These are phyloP conservation scores for Albula glossodonta DNA, from an alignment of 2,113 vertebrate genomes.

Conservation along the genomic window DNA sequence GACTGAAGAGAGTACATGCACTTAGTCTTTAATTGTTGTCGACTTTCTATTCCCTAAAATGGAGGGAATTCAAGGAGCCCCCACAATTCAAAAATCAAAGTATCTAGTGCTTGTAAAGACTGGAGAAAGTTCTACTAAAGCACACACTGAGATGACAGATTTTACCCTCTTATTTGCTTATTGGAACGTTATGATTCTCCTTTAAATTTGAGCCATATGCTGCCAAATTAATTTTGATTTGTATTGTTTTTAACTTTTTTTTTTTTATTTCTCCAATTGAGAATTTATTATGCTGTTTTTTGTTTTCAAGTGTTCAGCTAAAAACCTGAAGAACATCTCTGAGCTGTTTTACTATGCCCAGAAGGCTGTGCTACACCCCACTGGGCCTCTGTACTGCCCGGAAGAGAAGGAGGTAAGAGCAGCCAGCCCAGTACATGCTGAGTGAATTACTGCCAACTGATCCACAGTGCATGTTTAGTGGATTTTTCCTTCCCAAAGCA, in stretches of 20 bases:
- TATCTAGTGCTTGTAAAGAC: background rate
- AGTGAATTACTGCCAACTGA: no score
- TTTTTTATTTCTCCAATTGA: conserved; percentile 10
- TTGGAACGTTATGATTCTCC: no score
- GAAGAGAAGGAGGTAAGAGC: conserved; percentile 87
- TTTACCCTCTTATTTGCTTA: background rate
- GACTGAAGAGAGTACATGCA: background rate
- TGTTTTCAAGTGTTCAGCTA: conserved; percentile 87
- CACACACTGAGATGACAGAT: background rate
- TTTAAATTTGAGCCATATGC: no score
- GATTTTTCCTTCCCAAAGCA: no score
- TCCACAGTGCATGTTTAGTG: no score
- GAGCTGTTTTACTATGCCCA: conserved; percentile 98
- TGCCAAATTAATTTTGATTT: background rate
- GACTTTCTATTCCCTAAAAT: background rate
- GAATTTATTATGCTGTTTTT: conserved; percentile 14
- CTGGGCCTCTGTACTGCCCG: conserved; percentile 93
- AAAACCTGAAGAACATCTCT: conserved; percentile 98
- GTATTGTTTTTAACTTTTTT: background rate
- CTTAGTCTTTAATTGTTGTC: background rate
- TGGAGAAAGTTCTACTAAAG: background rate
- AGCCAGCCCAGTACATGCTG: background rate
- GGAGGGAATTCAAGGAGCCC: background rate
- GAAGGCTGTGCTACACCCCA: conserved; percentile 96
- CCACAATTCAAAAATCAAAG: background rate